Conservation (phyloP, 2,113 vertebrate species). For the Macquaria ambigua region DNA sequence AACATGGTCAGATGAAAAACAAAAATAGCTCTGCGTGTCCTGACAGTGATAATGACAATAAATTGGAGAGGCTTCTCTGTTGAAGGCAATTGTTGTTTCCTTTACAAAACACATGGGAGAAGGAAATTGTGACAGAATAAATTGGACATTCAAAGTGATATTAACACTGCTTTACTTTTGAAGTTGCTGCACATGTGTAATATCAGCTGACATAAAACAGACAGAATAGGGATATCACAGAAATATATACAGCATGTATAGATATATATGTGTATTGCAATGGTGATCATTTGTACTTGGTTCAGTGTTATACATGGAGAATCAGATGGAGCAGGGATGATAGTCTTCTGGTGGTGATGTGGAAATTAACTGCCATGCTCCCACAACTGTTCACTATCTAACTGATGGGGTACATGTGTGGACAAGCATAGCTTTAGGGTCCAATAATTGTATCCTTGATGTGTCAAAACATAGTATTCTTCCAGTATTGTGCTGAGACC, state of each 20-base stretch:
- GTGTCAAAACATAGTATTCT: slow-evolving; percentile 89
- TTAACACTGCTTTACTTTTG: slow-evolving; percentile 76
- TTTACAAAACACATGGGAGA: slow-evolving; percentile 71
- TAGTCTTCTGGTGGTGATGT: slow-evolving; percentile 19
- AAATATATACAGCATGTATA: slow-evolving; percentile 13
- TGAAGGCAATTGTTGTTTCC: slow-evolving; percentile 52
- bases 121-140: slow-evolving; percentile 63
- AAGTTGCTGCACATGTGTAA: slow-evolving; percentile 66
- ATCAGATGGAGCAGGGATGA: slow-evolving; percentile 1
- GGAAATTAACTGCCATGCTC: slow-evolving; percentile 53
- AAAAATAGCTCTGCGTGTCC: slow-evolving; percentile 66
- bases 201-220: slow-evolving; percentile 63
- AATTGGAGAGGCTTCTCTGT: slow-evolving; percentile 61
- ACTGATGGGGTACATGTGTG: slow-evolving; percentile 91
- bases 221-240: slow-evolving; percentile 55
- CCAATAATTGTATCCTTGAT: slow-evolving; percentile 94
- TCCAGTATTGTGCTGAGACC: slow-evolving; percentile 50
- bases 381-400: slow-evolving; percentile 78
- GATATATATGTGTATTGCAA: slow-evolving; percentile 22
- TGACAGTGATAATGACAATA: slow-evolving; percentile 69
- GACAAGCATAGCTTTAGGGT: slow-evolving; percentile 92
- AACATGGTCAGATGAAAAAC: slow-evolving; percentile 72
- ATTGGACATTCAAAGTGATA: slow-evolving; percentile 73
- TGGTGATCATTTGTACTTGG: slow-evolving; percentile 44
- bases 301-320: slow-evolving; percentile 18